Conservation (phyloP, 2,113 vertebrate species). For the Cyprinodon variegatus region DNA sequence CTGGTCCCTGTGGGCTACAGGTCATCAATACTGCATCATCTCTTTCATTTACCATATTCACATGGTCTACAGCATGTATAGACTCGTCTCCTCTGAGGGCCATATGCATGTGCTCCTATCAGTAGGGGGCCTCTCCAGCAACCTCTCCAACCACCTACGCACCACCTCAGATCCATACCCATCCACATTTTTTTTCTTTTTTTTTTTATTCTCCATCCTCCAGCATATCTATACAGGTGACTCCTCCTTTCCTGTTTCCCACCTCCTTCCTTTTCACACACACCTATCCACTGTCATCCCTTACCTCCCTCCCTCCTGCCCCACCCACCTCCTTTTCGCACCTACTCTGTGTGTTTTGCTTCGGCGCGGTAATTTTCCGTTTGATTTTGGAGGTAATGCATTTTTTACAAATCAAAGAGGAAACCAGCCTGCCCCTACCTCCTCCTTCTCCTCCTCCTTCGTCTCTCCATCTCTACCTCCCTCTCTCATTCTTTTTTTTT, state of each 20-base stretch:
- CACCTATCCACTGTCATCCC: constrained; percentile 59
- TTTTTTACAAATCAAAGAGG: constrained; percentile 92
- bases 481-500: constrained; percentile 30
- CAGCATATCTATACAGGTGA: constrained; percentile 66
- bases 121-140: constrained; percentile 41
- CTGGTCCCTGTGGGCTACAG: constrained; percentile 56
- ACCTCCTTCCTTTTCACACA: constrained; percentile 60
- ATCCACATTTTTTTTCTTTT: constrained; percentile 26
- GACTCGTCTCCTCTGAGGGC: constrained; percentile 46
- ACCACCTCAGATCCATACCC: constrained; percentile 55
- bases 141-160: constrained; percentile 46
- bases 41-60: constrained; percentile 64
- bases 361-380: constrained; percentile 87
- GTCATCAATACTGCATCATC: constrained; percentile 65
- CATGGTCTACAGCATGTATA: constrained; percentile 47
- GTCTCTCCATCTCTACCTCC: not conserved
- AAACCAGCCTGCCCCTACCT: constrained; percentile 77
- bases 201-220: constrained; percentile 15
- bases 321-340: constrained; percentile 56
- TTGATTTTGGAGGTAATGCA: constrained; percentile 92
- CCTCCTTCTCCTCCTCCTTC: constrained; percentile 28
- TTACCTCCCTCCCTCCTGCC: constrained; percentile 37
- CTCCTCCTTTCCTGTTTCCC: constrained; percentile 66
- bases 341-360: constrained; percentile 77
- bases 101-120: constrained; percentile 32